phyloP scores from a whole-genome alignment of 2,797 vertebrate genomes.

The Malurus leucopterus region DNA sequence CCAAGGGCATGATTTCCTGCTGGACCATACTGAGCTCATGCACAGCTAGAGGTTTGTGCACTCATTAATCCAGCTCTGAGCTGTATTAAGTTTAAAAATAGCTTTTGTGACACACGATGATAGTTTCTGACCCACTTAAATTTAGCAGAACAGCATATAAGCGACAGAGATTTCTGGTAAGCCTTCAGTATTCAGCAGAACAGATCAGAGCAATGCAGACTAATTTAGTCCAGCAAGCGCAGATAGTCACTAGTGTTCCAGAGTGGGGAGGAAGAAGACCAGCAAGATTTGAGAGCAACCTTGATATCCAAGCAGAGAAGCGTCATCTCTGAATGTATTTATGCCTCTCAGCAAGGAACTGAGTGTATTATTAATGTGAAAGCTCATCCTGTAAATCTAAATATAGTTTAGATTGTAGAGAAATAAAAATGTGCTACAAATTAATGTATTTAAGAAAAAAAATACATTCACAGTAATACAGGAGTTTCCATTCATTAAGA shows the following conservation, averaged over 20 bases:
- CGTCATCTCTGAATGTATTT: neutral
- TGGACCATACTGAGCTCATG: slow-evolving; percentile 8
- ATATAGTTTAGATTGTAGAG: neutral
- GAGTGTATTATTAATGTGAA: neutral
- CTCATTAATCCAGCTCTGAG: slow-evolving; percentile 50
- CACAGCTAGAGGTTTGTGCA: slow-evolving; percentile 1
- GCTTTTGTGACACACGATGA: slow-evolving; percentile 39
- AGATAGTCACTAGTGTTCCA: neutral
- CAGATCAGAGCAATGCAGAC: neutral
- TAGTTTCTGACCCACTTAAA: slow-evolving; percentile 60
- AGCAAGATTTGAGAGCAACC: neutral
- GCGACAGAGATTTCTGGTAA: slow-evolving; percentile 27
- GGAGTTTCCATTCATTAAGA: neutral
- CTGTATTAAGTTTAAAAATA: slow-evolving; percentile 63
- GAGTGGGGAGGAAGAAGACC: neutral
- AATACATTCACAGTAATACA: neutral
- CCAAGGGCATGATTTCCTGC: slow-evolving; percentile 1
- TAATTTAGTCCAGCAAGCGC: neutral
- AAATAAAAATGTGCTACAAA: neutral
- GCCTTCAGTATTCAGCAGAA: slow-evolving; percentile 10
- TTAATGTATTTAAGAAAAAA: neutral
- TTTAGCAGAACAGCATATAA: slow-evolving; percentile 25
- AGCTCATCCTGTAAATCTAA: neutral
- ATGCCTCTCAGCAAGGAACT: neutral
- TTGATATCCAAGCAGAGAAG: neutral